Evolutionary conservation across 23 tunicate species (phyloP).

Genomic region (Ascidia mentula): DNA sequence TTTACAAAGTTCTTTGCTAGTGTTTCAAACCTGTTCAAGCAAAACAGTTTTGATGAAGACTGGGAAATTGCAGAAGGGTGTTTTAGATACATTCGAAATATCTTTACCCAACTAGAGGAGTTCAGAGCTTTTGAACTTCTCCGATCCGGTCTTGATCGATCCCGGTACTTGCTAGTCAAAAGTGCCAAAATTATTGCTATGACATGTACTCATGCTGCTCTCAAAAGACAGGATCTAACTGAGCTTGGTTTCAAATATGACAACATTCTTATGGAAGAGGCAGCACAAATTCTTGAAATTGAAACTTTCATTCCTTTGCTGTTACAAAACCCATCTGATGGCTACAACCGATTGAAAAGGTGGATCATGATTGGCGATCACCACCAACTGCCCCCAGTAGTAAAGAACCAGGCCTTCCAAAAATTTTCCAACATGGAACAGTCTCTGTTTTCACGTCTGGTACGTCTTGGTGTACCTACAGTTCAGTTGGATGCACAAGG

Average conservation of each 20-base stretch:
- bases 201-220: constrained; percentile 99
- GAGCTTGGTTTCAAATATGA: constrained; percentile 94
- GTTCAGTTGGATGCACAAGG: constrained; percentile 99
- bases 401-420: constrained; percentile 96
- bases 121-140: constrained; percentile 96
- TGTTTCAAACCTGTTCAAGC: constrained; percentile 80
- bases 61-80: constrained; percentile 97
- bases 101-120: constrained; percentile 96
- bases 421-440: constrained; percentile 99
- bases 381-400: constrained; percentile 97
- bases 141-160: constrained; percentile 97
- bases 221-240: constrained; percentile 89
- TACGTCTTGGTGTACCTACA: constrained; percentile 93
- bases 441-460: constrained; percentile 90
- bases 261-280: constrained; percentile 98
- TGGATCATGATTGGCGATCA: constrained; percentile 99
- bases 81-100: constrained; percentile 89
- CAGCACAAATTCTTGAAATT: constrained; percentile 98
- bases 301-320: constrained; percentile 97
- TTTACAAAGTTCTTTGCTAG: constrained; percentile 65
- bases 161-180: constrained; percentile 92
- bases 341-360: constrained; percentile 95
- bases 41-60: constrained; percentile 64
- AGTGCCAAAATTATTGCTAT: constrained; percentile 99
- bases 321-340: constrained; percentile 96